Evolutionary conservation across 2,888 invertebrate species (phyloP).

Genomic region (Epistrophella euchroma): DNA sequence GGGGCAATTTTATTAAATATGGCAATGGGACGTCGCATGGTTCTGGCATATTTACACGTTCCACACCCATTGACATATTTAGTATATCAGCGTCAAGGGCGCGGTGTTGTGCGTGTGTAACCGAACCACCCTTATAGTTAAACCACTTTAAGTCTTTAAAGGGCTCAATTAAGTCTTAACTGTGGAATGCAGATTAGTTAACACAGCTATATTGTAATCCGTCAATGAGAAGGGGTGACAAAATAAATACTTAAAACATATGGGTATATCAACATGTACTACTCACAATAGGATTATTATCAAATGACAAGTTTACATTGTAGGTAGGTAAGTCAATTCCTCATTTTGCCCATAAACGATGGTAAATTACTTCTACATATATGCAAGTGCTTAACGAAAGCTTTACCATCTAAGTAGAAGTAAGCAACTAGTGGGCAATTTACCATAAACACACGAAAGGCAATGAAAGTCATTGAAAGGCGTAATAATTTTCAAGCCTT

Average conservation of each 20-base stretch:
- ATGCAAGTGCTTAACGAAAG: background rate
- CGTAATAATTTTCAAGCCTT: constrained; percentile 67
- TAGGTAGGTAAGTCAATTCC: constrained; percentile 29
- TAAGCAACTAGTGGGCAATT: constrained; percentile 69
- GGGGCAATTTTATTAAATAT: constrained; percentile 74
- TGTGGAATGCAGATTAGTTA: constrained; percentile 24
- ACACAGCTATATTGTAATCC: constrained; percentile 41
- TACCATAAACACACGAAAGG: constrained; percentile 68
- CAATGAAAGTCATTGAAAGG: constrained; percentile 71
- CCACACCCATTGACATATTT: constrained; percentile 72
- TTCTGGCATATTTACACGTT: constrained; percentile 70
- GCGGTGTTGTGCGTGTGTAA: constrained; percentile 9
- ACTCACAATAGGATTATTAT: constrained; percentile 63
- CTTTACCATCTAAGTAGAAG: background rate
- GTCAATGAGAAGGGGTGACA: constrained; percentile 35
- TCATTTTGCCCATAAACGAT: background rate
- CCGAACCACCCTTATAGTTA: constrained; percentile 29
- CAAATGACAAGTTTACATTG: constrained; percentile 33
- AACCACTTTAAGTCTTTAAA: constrained; percentile 63
- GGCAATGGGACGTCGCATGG: constrained; percentile 75
- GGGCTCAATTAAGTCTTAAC: constrained; percentile 56
- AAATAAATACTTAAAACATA: background rate
- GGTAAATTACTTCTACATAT: background rate
- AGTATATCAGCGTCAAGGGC: constrained; percentile 40
- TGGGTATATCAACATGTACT: background rate